phyloP scores from a whole-genome alignment of 2,113 vertebrate species.

The Bombycilla garrulus region DNA sequence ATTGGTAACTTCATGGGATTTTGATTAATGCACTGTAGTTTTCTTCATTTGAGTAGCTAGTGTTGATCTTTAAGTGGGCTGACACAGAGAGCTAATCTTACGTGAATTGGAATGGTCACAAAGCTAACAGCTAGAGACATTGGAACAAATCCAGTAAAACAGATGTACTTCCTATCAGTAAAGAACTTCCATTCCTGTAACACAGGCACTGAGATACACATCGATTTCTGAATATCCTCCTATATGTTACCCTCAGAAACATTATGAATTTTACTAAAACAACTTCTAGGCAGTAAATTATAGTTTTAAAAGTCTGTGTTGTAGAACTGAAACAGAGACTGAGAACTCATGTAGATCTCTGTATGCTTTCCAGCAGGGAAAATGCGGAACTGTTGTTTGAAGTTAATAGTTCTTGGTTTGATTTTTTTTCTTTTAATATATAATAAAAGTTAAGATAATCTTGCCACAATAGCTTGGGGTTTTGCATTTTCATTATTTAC shows the following conservation, averaged over 20 bases:
- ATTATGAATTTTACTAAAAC: background rate
- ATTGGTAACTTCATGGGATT: background rate
- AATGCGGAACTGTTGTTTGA: background rate
- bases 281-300: background rate
- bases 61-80: background rate
- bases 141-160: constrained; percentile 36
- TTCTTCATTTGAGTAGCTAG: background rate
- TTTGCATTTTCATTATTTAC: background rate
- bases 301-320: background rate
- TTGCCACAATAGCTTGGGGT: background rate
- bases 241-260: background rate
- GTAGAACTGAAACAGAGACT: background rate
- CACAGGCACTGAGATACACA: background rate
- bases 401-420: background rate
- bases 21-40: background rate
- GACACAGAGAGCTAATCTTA: background rate
- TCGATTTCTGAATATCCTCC: background rate
- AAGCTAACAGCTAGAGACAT: background rate
- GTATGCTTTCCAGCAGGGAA: background rate
- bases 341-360: background rate
- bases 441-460: background rate
- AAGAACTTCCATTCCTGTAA: background rate
- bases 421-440: background rate
- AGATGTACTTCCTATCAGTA: constrained; percentile 9
- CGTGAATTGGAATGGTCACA: background rate